phyloP scores from a whole-genome alignment of 2,797 vertebrate genomes.

The Bucorvus abyssinicus region DNA sequence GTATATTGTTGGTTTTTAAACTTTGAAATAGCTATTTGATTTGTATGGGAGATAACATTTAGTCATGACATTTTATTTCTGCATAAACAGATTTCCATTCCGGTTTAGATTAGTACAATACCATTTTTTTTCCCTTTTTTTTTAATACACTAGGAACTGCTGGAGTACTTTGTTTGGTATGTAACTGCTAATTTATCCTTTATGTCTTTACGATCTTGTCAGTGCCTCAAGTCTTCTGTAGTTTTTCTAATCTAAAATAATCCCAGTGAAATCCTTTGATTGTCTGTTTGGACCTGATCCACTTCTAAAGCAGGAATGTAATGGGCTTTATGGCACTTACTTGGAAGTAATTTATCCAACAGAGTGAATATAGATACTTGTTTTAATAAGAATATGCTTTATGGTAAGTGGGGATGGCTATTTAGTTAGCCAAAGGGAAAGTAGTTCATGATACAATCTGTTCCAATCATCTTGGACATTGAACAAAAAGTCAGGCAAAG shows the following conservation, averaged over 20 bases:
- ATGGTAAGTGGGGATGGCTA: constrained; percentile 88
- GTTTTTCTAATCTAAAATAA: constrained; percentile 97
- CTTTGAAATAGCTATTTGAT: constrained; percentile 71
- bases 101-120: constrained; percentile 63
- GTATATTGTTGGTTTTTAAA: constrained; percentile 13
- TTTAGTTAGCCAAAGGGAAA: constrained; percentile 93
- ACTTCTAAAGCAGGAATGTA: constrained; percentile 91
- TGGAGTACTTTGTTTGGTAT: constrained; percentile 81
- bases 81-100: constrained; percentile 72
- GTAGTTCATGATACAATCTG: constrained; percentile 82
- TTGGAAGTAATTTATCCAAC: constrained; percentile 91
- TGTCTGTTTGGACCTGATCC: constrained; percentile 97
- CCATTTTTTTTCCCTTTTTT: constrained; percentile 21
- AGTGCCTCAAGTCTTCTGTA: constrained; percentile 85
- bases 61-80: constrained; percentile 72
- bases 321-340: constrained; percentile 95
- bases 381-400: constrained; percentile 95
- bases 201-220: constrained; percentile 88
- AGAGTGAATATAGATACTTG: constrained; percentile 90
- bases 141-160: constrained; percentile 39
- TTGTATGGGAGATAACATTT: constrained; percentile 65
- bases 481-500: constrained; percentile 79
- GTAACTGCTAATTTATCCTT: constrained; percentile 89
- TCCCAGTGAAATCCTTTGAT: constrained; percentile 98
- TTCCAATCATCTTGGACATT: constrained; percentile 85